These are phyloP conservation scores for Notolabrus celidotus DNA, from an alignment of 2,797 vertebrate genomes.

Conservation along the genomic window DNA sequence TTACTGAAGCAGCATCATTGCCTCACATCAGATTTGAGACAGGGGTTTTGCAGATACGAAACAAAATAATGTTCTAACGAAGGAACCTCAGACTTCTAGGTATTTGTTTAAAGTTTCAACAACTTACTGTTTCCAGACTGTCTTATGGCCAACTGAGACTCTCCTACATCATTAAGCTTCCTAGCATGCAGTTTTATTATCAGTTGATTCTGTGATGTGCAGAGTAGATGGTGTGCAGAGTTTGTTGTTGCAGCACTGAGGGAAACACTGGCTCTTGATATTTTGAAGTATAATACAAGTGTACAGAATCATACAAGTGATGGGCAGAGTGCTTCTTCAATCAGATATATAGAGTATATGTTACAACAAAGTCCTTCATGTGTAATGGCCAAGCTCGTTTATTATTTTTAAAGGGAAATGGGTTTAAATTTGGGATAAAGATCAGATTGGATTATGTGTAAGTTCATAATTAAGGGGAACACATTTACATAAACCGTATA, in stretches of 20 bases:
- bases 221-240: neutral
- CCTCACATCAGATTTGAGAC: slow-evolving; percentile 5
- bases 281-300: neutral
- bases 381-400: no score
- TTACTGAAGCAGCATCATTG: slow-evolving; percentile 7
- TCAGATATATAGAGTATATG: no score
- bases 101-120: neutral
- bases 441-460: no score
- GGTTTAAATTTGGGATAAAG: no score
- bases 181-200: neutral
- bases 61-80: neutral
- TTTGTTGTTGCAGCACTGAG: neutral
- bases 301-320: no score
- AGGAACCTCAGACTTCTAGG: neutral
- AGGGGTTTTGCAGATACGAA: neutral
- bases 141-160: neutral
- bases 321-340: no score
- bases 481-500: no score
- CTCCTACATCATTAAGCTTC: neutral
- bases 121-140: neutral
- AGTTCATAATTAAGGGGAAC: no score
- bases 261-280: neutral
- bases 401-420: no score
- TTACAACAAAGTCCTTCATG: no score
- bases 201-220: neutral